Base-by-base conservation (phyloP, 1,140 invertebrate genomes). In the Ericerus pela region DNA sequence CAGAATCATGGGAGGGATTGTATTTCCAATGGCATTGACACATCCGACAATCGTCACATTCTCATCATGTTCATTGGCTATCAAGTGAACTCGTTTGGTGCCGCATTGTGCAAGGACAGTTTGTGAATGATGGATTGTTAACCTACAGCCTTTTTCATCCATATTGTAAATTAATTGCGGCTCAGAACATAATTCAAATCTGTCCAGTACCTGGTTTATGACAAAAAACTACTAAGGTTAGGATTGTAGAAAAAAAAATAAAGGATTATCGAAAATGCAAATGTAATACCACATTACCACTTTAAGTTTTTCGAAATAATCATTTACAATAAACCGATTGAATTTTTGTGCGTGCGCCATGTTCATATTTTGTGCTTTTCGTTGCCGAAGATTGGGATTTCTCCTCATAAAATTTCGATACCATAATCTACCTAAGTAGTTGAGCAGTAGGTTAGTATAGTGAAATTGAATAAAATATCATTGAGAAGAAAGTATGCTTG, bases 71-170 rank as follows among this genome's bases (percentile, higher is more conserved):
- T 72, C 66, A 12, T 56, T 59, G 5, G 65, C 65, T 18, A 67
- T 53, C n/a, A 66, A 22, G 60, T 69, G 69, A 11, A 71, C 65
- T 53, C 65, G 61, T 55, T 62, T 66, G 12, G 51, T 59, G 11
- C 67, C 67, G 59, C 64, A 68, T 61, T 60, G 22, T 37, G 67
- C 61, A 2, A 68, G 58, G 59, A 72, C 67, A 37, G 10, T 51
- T 43, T 63, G 64, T 53, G 66, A 60, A 20, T 70, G 55, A 54
- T 72, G 67, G 6, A 70, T 11, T 10, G 61, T 65, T 18, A 71
- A 41, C 1, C 63, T 59, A 59, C 68, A 68, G 1, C 65, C 67
- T 55, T 72, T 72, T 59, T 72, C 67, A 60, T 71, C 70, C 56
- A 70, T 62, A 54, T 70, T 70, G 56, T 61, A 70, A 31, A 70